Base-by-base conservation (phyloP, 2,113 vertebrate species). In the Rutilus rutilus region DNA sequence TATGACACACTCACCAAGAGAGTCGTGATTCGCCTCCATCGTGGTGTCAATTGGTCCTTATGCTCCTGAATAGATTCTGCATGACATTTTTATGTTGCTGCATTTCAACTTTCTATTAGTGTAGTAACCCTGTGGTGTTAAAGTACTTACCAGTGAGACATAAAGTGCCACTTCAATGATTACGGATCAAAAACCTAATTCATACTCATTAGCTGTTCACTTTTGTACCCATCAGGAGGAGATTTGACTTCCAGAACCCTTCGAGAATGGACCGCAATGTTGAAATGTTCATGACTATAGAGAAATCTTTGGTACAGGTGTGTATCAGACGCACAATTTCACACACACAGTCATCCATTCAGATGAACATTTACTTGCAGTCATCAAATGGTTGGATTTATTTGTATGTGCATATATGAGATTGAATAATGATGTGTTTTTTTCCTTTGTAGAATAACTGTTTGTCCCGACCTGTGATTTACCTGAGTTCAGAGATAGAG, bases 211-310 rank as follows among this genome's bases (percentile, higher is more conserved):
- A 47, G n/a, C 45, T 74, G 67, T 83, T 73, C 50, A n/a, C 6
- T 67, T 19, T 21, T 78, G 27, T 88, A 25, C 77, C 92, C 92
- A 92, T 91, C 94, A 99, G 97, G 97, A 94, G 98, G 93, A 97
- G 98, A 94, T 99, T 98, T 94, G 98, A 99, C 95, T 99, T 99
- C 94, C 98, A 99, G 95, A 99, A 99, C 92, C 98, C 98, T 1
- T 99, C 98, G 2, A 96, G 98, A 88, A 99, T 99, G 98, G 98
- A 99, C 91, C 96, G 98, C 83, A 99, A 99, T 54, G 98, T 99
- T 89, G 98, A 99, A 92, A 99, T 99, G 98, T 99, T 99, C 92
- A 97, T 99, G 97, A 99, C 96, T 64, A 98, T 99, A 71, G 97
- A 99, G 93, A 99, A 99, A 90, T 97, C 97, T 11, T 91, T 98